Conservation (phyloP, 2,113 vertebrate genomes). For the Bos indicus region DNA sequence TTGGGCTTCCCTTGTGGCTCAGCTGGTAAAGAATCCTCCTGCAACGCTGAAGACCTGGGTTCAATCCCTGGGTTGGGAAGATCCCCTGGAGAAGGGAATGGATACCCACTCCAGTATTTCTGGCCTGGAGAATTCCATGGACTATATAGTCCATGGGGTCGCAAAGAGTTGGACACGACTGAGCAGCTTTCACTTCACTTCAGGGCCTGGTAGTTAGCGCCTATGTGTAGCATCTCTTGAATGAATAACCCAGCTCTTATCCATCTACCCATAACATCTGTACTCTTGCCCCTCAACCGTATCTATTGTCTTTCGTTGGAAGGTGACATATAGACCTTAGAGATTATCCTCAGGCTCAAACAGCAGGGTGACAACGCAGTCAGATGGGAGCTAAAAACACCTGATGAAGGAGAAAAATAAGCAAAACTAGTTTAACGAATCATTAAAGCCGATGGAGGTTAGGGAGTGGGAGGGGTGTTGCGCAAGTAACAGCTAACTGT, state of each 20-base stretch:
- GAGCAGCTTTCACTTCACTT: background rate
- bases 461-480: background rate
- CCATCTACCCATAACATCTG: background rate
- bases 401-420: background rate
- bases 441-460: background rate
- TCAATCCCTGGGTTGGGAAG: background rate
- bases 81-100: background rate
- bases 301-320: background rate
- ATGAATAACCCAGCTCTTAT: background rate
- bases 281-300: background rate
- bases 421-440: background rate
- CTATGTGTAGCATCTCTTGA: background rate
- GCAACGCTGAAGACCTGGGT: rapidly evolving
- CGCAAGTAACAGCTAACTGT: background rate
- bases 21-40: background rate
- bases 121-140: background rate
- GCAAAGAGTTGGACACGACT: background rate
- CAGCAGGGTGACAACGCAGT: background rate
- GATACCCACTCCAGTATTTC: background rate
- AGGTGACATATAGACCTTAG: background rate
- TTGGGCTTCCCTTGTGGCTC: background rate
- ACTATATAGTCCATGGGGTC: background rate
- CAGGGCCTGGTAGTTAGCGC: background rate
- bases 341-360: background rate
- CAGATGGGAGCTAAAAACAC: background rate